These are phyloP conservation scores for Delichon dasypus DNA, from an alignment of 2,797 vertebrate genomes.

Conservation along the genomic window DNA sequence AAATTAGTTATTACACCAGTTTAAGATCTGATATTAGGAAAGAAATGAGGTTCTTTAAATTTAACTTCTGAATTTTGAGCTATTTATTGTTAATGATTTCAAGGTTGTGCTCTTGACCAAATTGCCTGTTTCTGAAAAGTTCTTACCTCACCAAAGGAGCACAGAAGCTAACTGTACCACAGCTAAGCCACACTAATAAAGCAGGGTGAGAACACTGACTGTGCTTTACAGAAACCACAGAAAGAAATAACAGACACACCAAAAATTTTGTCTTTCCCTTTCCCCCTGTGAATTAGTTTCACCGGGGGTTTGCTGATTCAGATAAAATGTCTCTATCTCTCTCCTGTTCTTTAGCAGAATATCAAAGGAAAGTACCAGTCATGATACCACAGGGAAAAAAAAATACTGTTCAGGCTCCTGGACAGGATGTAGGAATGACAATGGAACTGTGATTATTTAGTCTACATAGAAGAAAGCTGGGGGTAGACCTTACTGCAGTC, in stretches of 20 bases:
- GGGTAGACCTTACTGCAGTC: background rate
- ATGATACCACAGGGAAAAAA: no score
- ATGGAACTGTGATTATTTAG: background rate
- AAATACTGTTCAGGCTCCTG: background rate
- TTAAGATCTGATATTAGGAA: background rate
- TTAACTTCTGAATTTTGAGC: background rate
- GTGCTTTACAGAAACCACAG: background rate
- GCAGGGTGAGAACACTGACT: background rate
- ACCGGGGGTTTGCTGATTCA: background rate
- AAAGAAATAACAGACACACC: background rate
- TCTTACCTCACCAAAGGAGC: background rate
- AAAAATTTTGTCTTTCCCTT: background rate
- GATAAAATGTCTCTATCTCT: background rate
- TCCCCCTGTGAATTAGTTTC: background rate
- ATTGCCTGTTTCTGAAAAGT: background rate
- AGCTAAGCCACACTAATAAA: background rate
- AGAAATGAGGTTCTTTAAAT: background rate
- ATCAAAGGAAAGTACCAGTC: background rate
- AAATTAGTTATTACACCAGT: background rate
- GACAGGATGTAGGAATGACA: fast-evolving
- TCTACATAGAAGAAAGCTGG: background rate
- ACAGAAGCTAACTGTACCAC: background rate
- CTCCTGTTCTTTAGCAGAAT: background rate
- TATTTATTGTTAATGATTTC: background rate
- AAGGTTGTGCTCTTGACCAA: background rate